These are phyloP conservation scores for Psylliodes chrysocephalus DNA, from an alignment of 2,888 invertebrate genomes.

Conservation along the genomic window DNA sequence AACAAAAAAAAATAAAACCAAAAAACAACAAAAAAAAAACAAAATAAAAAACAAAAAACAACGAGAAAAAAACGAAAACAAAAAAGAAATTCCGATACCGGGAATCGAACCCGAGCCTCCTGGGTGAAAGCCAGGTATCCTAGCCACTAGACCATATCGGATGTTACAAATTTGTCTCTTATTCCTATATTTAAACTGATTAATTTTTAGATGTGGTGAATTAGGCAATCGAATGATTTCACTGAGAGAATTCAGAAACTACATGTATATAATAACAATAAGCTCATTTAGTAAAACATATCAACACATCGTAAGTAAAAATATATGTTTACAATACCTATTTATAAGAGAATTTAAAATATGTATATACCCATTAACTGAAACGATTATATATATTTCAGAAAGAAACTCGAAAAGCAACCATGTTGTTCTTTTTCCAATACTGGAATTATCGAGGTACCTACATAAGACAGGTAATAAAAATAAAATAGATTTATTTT, in stretches of 20 bases:
- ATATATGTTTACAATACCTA: too few species aligned
- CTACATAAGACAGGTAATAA: slow-evolving; percentile 54
- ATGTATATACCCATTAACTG: slow-evolving; percentile 1
- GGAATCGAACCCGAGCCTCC: slow-evolving; percentile 81
- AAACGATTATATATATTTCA: slow-evolving; percentile 43
- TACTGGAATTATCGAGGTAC: slow-evolving; percentile 51
- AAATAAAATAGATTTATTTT: too few species aligned
- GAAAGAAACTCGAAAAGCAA: slow-evolving; percentile 62
- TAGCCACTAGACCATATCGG: slow-evolving; percentile 71
- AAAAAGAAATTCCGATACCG: slow-evolving; percentile 71
- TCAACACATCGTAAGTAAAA: slow-evolving; percentile 63
- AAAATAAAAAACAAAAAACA: too few species aligned
- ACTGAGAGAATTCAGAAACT: slow-evolving; percentile 61
- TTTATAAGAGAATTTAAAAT: too few species aligned
- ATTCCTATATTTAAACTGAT: neutral
- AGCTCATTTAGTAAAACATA: slow-evolving; percentile 64
- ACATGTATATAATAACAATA: slow-evolving; percentile 66
- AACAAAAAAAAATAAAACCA: too few species aligned
- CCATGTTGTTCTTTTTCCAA: slow-evolving; percentile 64
- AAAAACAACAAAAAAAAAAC: too few species aligned
- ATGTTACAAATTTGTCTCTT: slow-evolving; percentile 20
- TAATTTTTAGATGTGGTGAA: slow-evolving; percentile 58
- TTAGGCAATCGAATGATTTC: slow-evolving; percentile 57
- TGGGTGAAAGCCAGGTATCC: slow-evolving; percentile 79
- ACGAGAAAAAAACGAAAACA: too few species aligned